A percentile compares a stretch with the other conserved stretches of the same genome.
These are phyloP conservation scores for Ernsta delagoae DNA, from an alignment of 2,888 invertebrate genomes.

Conservation along the genomic window DNA sequence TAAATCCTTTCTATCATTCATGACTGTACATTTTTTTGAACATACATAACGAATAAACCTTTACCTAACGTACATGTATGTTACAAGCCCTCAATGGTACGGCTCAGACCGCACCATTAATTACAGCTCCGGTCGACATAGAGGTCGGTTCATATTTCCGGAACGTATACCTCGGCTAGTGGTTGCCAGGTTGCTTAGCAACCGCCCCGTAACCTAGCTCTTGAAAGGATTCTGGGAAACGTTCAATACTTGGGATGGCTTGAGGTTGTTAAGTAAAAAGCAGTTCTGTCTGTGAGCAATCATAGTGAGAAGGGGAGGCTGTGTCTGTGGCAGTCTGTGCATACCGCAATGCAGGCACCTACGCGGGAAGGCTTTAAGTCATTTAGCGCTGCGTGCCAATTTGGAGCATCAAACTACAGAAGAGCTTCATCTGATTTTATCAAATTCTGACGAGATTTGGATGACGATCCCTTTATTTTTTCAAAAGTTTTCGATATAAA, in stretches of 20 bases:
- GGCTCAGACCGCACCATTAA: constrained; percentile 7
- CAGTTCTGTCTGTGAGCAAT: not conserved
- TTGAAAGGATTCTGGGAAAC: not conserved
- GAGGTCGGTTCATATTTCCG: constrained; percentile 12
- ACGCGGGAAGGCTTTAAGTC: not conserved
- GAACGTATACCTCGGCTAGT: constrained; percentile 2
- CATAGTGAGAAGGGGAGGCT: not conserved
- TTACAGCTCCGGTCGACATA: not conserved
- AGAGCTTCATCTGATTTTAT: not conserved
- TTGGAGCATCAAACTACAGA: not conserved
- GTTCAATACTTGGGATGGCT: constrained; percentile 1
- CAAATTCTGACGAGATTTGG: not conserved
- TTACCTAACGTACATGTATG: too few species aligned
- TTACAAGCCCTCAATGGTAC: not conserved
- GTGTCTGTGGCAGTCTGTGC: not conserved
- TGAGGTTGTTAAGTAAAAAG: not conserved
- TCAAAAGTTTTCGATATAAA: too few species aligned
- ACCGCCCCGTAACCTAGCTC: not conserved
- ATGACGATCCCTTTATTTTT: too few species aligned
- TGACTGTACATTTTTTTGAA: too few species aligned
- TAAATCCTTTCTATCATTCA: not conserved
- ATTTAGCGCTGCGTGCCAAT: not conserved
- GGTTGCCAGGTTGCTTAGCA: not conserved
- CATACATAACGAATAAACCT: too few species aligned
- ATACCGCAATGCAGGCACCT: constrained; percentile 1